These are phyloP conservation scores for Eidolon helvum DNA, from an alignment of 2,113 vertebrate species.

Conservation along the genomic window DNA sequence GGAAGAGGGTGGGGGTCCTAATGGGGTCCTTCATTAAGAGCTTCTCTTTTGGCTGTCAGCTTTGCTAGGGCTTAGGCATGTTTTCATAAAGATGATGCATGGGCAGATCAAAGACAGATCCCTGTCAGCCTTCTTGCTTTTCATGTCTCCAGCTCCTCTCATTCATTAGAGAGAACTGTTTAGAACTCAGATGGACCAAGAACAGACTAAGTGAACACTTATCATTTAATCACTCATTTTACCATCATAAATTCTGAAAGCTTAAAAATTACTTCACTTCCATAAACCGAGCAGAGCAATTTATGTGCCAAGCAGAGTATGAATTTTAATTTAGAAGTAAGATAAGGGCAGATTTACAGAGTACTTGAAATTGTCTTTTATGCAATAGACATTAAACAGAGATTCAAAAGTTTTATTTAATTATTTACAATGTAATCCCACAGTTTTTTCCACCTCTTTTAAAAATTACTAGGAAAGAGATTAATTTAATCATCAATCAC, in stretches of 20 bases:
- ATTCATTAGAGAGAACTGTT: background rate
- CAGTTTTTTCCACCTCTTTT: background rate
- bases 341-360: constrained; percentile 30
- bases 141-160: rapidly evolving
- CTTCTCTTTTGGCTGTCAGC: background rate
- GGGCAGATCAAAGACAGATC: background rate
- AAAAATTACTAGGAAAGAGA: background rate
- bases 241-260: constrained; percentile 43
- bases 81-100: background rate
- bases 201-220: background rate
- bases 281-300: background rate
- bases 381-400: constrained; percentile 17
- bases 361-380: constrained; percentile 36
- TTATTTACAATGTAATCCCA: background rate
- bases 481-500: background rate
- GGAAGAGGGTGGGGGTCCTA: background rate
- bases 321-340: constrained; percentile 57
- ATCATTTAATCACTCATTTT: background rate
- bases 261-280: background rate
- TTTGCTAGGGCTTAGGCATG: background rate
- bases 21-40: background rate
- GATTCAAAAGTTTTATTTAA: background rate
- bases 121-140: background rate
- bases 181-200: background rate
- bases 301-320: background rate